Base-by-base conservation (phyloP, 2,113 vertebrate genomes). In the Neoarius graeffei region DNA sequence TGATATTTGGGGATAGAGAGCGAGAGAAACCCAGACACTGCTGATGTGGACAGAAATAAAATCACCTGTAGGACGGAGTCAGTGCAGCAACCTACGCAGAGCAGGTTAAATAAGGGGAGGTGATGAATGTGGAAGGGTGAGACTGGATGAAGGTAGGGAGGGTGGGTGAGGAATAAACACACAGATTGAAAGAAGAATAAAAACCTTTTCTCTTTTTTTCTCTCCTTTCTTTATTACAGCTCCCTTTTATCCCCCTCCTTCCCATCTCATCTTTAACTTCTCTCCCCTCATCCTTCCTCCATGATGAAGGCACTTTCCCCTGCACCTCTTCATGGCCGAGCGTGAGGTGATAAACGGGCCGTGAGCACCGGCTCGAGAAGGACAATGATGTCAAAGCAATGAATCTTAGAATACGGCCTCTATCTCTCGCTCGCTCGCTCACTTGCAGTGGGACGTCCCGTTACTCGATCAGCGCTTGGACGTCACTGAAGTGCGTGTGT, bases 321-420 rank as follows among this genome's bases (percentile, higher is more conserved):
- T 69, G 87, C 62, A 84, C 64, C 35, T 93, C 89, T 89, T 93
- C 56, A 88, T 90, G 90, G 91, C 85, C 94, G 85, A 90, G 94
- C 94, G 94, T 81, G 60, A 88, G 86, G 92, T 96, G 96, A 98
- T 94, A 96, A 96, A 99, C 96, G 95, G 95, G 94, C 95, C 92
- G 90, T 93, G 96, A 93, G 96, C 97, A 96, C 93, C 93, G 94
- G 97, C 91, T 97, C 95, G 97, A 97, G 98, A 99, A 99, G 98
- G 98, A 98, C 98, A 94, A 97, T 98, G 97, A 97, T 99, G 98
- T 97, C 97, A 97, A 95, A 97, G 93, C 94, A 74, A 95, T 96
- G 97, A 96, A 96, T 98, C 96, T 95, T 92, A 91, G 92, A 92
- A 93, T 81, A 89, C 90, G 79, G n/a, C 86, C 67, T 85, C 76